A percentile compares a stretch with the other conserved stretches of the same genome.
phyloP scores from a whole-genome alignment of 2,113 vertebrate genomes.

The Rutilus rutilus region DNA sequence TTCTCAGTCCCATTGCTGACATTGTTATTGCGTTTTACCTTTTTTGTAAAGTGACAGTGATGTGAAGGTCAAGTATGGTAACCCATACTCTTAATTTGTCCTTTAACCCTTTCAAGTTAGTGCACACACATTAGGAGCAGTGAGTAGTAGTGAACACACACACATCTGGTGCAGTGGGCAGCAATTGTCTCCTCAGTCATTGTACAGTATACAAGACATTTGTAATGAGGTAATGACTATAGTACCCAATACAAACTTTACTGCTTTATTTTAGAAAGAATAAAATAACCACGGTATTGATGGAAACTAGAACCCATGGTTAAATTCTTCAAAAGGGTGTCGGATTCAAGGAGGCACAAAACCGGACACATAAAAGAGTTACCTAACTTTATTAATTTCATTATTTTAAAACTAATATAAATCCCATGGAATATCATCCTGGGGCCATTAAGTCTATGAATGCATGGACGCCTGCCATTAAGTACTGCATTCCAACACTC shows the following conservation, averaged over 20 bases:
- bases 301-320: neutral
- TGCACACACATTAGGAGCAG: no score
- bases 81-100: no score
- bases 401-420: conserved; percentile 94
- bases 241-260: neutral
- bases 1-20: no score
- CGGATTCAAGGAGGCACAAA: conserved; percentile 50
- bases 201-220: neutral
- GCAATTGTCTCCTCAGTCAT: no score
- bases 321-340: neutral
- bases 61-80: no score
- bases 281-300: neutral
- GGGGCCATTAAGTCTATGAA: conserved; percentile 87
- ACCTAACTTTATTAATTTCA: conserved; percentile 98
- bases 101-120: no score
- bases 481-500: conserved; percentile 89
- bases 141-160: no score
- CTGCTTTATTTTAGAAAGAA: neutral
- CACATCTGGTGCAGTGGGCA: no score
- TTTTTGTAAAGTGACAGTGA: no score
- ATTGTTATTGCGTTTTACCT: no score
- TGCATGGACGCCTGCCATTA: conserved; percentile 87
- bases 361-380: conserved; percentile 84
- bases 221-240: neutral
- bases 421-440: conserved; percentile 86